Base-by-base conservation (phyloP, 1,140 invertebrate genomes). In the Orius insidiosus region DNA sequence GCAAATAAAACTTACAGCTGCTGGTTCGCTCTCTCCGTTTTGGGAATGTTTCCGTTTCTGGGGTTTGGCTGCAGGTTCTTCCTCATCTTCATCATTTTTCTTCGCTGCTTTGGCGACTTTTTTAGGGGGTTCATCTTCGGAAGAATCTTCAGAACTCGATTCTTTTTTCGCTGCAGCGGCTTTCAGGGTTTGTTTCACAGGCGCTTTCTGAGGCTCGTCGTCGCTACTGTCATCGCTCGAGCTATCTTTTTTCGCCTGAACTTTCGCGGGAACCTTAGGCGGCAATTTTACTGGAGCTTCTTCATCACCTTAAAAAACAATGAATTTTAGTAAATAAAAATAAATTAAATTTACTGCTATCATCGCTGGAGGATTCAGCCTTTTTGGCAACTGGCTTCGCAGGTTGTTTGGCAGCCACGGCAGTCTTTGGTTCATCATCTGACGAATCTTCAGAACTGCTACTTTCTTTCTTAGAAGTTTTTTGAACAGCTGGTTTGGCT, bases 381-480 rank as follows among this genome's bases (percentile, higher is more conserved):
- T 36, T 18, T 37, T 48, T 15, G 35, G 39, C 30, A 13, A 18
- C 31, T 2, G 24, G n/a, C 37, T 48, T 48, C 34, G 10, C 35
- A 3, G 45, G 8, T n/a, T n/a, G 32, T 7, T 33, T 46, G 18
- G 14, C 44, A 35, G 14, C 18, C 2, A 18, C 11, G 42, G 54
- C 53, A 7, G 59, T 53, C 9, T 54, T 47, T 24, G 48, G 53
- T 47, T 56, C 51, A 30, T 60, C 59, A 7, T 59, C 56, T 4
- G 62, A 56, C 0, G 63, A 59, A 10, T 40, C 42, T 10, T 53
- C 46, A 13, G 19, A 42, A 31, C 42, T 45, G 8, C 43, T 40
- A 36, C 48, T 24, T 41, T 43, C 37, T 3, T 19, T 39, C 49
- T 19, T 15, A 11, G 46, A 10, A 33, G 36, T 11, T 43, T 50